Conservation (phyloP, 2,797 vertebrate species). For the Sebastes oblongus region DNA sequence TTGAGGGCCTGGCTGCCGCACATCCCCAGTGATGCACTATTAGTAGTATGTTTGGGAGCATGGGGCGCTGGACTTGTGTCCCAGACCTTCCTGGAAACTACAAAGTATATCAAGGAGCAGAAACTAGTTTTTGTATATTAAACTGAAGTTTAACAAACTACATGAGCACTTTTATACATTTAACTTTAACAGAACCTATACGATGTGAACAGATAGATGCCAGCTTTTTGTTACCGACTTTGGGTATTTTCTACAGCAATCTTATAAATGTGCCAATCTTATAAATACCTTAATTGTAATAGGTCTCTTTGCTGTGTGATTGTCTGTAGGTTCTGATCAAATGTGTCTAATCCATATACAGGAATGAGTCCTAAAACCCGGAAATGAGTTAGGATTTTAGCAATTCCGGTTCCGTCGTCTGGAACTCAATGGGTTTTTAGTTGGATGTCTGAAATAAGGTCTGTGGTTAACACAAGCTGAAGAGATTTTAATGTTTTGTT, state of each 20-base stretch:
- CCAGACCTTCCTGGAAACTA: neutral
- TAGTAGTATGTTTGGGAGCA: neutral
- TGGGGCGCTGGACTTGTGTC: neutral
- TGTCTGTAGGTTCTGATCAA: neutral
- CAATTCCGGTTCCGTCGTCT: no score
- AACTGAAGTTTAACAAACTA: neutral
- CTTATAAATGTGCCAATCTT: conserved; percentile 36
- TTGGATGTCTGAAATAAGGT: no score
- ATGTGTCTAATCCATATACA: neutral
- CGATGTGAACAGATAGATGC: conserved; percentile 4
- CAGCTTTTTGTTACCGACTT: neutral
- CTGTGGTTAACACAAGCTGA: no score
- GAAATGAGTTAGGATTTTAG: no score
- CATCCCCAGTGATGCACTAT: neutral
- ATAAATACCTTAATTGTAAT: neutral
- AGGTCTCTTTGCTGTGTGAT: neutral
- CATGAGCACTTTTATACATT: conserved; percentile 24
- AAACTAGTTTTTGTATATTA: neutral
- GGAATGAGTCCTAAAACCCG: no score
- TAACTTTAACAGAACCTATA: neutral
- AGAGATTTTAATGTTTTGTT: no score
- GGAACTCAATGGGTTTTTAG: no score
- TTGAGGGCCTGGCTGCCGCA: neutral
- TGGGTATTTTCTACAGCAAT: neutral
- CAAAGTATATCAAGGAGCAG: neutral